phyloP scores from a whole-genome alignment of 1,140 invertebrate species.

The Pissodes strobi region DNA sequence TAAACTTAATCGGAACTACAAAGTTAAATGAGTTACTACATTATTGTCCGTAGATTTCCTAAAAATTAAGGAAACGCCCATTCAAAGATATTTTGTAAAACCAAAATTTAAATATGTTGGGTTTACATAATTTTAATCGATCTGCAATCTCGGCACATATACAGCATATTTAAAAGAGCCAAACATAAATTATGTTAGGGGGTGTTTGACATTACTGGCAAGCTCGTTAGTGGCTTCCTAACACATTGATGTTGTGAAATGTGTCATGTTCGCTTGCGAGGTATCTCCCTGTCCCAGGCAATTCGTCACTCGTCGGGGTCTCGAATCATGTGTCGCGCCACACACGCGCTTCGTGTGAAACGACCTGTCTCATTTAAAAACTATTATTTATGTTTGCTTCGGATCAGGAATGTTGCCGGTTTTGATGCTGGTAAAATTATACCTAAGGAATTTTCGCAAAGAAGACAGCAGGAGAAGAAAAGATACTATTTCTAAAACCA shows the following conservation, averaged over 20 bases:
- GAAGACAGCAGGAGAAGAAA: too few species aligned
- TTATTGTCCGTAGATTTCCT: too few species aligned
- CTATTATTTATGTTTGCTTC: slow-evolving; percentile 57
- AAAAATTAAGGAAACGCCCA: too few species aligned
- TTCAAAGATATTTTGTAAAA: too few species aligned
- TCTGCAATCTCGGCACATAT: too few species aligned
- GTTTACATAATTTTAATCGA: too few species aligned
- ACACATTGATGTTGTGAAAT: slow-evolving; percentile 55
- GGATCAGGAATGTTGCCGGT: slow-evolving; percentile 30
- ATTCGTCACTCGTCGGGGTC: slow-evolving; percentile 55
- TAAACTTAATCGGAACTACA: too few species aligned
- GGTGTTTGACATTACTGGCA: slow-evolving; percentile 25
- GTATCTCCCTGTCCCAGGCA: slow-evolving; percentile 44
- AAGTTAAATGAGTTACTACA: too few species aligned
- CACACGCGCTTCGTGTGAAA: slow-evolving; percentile 52
- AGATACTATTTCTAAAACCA: too few species aligned
- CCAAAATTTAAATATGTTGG: too few species aligned
- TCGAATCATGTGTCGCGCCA: slow-evolving; percentile 53
- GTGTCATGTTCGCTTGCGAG: slow-evolving; percentile 50
- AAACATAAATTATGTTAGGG: slow-evolving; percentile 23
- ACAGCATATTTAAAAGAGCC: too few species aligned
- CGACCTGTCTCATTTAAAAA: slow-evolving; percentile 59
- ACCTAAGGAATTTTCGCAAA: neutral
- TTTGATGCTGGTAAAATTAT: slow-evolving; percentile 2
- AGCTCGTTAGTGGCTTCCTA: slow-evolving; percentile 53